Evolutionary conservation across 1,140 invertebrate species (phyloP).

Genomic region (Apis laboriosa): DNA sequence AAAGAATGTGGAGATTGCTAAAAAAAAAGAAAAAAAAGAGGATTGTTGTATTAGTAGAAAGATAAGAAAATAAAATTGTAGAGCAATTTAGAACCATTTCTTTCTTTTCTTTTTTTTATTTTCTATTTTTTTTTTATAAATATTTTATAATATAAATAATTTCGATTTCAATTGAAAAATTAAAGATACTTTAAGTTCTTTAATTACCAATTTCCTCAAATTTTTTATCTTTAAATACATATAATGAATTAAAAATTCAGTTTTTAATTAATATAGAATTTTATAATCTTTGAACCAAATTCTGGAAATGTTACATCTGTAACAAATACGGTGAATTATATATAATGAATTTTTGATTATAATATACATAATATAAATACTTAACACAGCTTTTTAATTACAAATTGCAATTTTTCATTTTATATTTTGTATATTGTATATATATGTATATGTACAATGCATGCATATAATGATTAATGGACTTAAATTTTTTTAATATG

Average conservation of each 20-base stretch:
- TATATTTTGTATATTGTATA: too few relatives aligned
- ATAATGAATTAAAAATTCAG: background rate
- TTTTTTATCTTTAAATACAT: conserved; percentile 4
- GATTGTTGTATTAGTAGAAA: background rate
- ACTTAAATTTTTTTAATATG: too few relatives aligned
- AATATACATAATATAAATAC: too few relatives aligned
- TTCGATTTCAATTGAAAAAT: conserved; percentile 60
- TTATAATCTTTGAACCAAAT: background rate
- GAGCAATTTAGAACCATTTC: conserved; percentile 33
- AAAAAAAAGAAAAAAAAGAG: background rate
- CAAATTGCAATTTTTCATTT: too few relatives aligned
- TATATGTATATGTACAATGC: too few relatives aligned
- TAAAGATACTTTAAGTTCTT: conserved; percentile 36
- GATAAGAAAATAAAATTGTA: conserved; percentile 3
- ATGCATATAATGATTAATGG: too few relatives aligned
- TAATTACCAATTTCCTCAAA: conserved; percentile 15
- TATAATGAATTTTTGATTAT: background rate
- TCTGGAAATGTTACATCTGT: background rate
- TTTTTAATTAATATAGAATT: background rate
- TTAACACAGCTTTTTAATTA: too few relatives aligned
- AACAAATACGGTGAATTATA: too few relatives aligned
- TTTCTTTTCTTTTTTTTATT: conserved; percentile 7
- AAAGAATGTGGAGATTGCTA: conserved; percentile 24
- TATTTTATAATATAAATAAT: conserved; percentile 35
- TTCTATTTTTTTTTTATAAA: background rate